Conservation (phyloP, 2,797 vertebrate species). For the Nannoperca obscura region DNA sequence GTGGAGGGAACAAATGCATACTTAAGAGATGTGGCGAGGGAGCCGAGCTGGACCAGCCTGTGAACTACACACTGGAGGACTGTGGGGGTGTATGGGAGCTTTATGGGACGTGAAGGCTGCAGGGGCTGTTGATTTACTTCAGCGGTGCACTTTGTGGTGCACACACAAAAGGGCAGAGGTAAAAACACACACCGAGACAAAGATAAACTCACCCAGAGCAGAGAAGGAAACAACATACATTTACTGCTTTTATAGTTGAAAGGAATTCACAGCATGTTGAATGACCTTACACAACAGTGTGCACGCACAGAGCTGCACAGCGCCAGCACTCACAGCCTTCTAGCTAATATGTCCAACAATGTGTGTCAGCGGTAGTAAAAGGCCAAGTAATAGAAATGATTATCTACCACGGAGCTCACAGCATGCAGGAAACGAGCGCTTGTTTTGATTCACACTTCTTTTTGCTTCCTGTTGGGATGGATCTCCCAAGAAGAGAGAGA, state of each 20-base stretch:
- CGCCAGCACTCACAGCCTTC: slow-evolving; percentile 8
- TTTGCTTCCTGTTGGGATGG: slow-evolving; percentile 43
- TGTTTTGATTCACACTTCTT: slow-evolving; percentile 25
- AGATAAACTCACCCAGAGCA: slow-evolving; percentile 27
- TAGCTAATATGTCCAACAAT: slow-evolving; percentile 12
- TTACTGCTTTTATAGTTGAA: slow-evolving; percentile 11
- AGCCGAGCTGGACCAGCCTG: slow-evolving; percentile 27
- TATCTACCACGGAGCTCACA: slow-evolving; percentile 47
- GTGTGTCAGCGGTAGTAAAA: slow-evolving; percentile 38
- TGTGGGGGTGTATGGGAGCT: slow-evolving; percentile 31
- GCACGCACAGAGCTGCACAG: background rate
- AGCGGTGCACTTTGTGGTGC: slow-evolving; percentile 26
- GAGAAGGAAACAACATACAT: slow-evolving; percentile 13
- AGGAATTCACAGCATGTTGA: slow-evolving; percentile 8
- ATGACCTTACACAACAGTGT: slow-evolving; percentile 4
- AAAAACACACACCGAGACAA: slow-evolving; percentile 14
- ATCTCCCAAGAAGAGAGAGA: slow-evolving; percentile 30
- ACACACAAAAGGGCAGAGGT: slow-evolving; percentile 31
- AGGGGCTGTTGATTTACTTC: slow-evolving; percentile 53
- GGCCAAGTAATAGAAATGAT: slow-evolving; percentile 47
- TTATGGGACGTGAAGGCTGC: slow-evolving; percentile 52
- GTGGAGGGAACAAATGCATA: slow-evolving; percentile 20
- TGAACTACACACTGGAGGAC: slow-evolving; percentile 48
- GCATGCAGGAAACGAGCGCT: slow-evolving; percentile 13
- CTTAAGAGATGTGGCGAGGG: slow-evolving; percentile 32